Base-by-base conservation (phyloP, 2,797 vertebrate species). In the Apodemus agrarius region DNA sequence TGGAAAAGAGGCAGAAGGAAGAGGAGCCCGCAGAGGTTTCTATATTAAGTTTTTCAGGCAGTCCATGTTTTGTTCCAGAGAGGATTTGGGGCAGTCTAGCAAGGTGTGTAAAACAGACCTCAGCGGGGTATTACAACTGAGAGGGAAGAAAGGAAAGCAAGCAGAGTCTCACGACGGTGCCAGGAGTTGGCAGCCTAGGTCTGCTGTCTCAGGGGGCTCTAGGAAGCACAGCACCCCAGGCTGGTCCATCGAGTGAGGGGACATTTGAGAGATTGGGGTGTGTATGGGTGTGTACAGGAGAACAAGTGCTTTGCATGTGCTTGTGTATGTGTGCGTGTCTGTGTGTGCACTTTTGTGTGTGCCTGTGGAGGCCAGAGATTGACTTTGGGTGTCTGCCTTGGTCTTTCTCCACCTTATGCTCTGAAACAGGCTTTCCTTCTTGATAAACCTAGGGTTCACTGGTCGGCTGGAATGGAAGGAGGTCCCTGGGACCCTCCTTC, bases 1-100 rank as follows among this genome's bases (percentile, higher is more conserved):
- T 40, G 24, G 29, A 34, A 13, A 46, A 76, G 88, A 40, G 54
- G 59, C 86, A n/a, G 87, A 43, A 81, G 82, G 29, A n/a, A 65
- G 89, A 75, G 82, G 82, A 69, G 54, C 74, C 49, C 34, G 90
- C 12, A 4, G 31, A 83, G 90, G 16, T 31, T 80, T 95, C 84
- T 63, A 72, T 9, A 87, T 67, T 75, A 61, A 82, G 52, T n/a
- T 87, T 93, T 75, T 86, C 29, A 26, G 29, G 67, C 37, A 75
- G 83, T 49, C n/a, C 26, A 59, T 9, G 10, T 87, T 34, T 92
- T 49, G 49, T 89, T 96, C 93, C 91, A 85, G 89, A 91, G 92
- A 65, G 79, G 92, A 92, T 89, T 90, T 89, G 65, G 43, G 79
- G 67, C 79, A 34, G 86, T 82, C 82, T 76, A 78, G 83, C 86